Conservation (phyloP, 2,888 invertebrate genomes). For the Neoitamus cyanurus region DNA sequence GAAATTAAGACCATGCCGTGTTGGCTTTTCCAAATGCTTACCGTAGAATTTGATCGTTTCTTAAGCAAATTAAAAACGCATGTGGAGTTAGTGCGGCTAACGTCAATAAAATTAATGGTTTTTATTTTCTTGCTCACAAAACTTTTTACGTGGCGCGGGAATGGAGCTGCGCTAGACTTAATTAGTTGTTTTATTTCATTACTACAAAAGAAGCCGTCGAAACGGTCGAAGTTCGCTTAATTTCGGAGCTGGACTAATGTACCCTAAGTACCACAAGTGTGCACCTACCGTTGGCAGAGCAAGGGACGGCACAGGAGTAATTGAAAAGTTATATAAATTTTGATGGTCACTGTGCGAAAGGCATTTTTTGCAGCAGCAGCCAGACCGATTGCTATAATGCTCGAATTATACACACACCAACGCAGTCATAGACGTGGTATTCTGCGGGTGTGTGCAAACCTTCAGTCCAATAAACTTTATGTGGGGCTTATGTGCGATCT, state of each 20-base stretch:
- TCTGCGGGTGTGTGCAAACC: background rate
- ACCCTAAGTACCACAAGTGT: background rate
- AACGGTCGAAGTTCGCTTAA: background rate
- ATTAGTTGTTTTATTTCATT: too few relatives aligned
- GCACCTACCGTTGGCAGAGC: background rate
- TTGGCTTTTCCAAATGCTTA: too few relatives aligned
- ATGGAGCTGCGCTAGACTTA: too few relatives aligned
- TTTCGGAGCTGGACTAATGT: background rate
- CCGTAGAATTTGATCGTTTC: too few relatives aligned
- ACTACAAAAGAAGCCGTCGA: background rate
- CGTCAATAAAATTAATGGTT: too few relatives aligned
- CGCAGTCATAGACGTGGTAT: background rate
- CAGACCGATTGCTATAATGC: background rate
- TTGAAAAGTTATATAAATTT: background rate
- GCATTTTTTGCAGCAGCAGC: background rate
- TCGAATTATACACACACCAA: background rate
- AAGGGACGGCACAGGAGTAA: background rate
- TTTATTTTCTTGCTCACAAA: too few relatives aligned
- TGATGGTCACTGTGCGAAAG: background rate
- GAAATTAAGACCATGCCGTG: too few relatives aligned
- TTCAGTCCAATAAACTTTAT: constrained; percentile 1
- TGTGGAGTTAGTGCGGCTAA: too few relatives aligned
- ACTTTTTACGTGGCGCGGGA: too few relatives aligned
- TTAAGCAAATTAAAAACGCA: too few relatives aligned
- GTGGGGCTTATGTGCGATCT: background rate